Evolutionary conservation across 2,113 vertebrate species (phyloP).

Genomic region (Chunga burmeisteri): DNA sequence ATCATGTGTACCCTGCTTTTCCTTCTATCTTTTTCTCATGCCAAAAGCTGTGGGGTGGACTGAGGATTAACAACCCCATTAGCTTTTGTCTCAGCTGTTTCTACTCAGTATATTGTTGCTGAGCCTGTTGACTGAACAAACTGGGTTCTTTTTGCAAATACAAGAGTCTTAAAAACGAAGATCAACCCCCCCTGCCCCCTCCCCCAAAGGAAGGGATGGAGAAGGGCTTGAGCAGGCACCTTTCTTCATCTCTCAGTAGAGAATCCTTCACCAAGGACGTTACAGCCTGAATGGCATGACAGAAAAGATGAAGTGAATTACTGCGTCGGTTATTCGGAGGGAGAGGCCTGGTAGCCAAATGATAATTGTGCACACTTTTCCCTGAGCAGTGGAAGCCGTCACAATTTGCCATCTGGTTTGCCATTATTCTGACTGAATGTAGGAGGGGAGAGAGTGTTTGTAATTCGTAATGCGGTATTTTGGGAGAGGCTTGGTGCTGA

Average conservation of each 20-base stretch:
- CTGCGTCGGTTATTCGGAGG: background rate
- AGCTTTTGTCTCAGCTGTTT: background rate
- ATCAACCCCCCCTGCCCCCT: background rate
- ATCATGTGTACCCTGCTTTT: background rate
- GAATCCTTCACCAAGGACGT: background rate
- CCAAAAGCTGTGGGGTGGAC: background rate
- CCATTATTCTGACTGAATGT: background rate
- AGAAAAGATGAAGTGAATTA: background rate
- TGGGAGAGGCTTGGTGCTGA: background rate
- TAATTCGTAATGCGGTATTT: background rate
- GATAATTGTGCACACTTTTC: background rate
- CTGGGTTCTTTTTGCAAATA: background rate
- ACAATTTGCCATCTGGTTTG: background rate
- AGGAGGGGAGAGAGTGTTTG: background rate
- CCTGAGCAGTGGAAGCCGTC: background rate
- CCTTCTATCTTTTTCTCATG: background rate
- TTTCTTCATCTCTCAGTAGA: background rate
- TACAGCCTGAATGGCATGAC: background rate
- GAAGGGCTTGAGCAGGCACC: background rate
- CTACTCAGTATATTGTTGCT: background rate
- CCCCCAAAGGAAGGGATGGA: background rate
- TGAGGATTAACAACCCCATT: background rate
- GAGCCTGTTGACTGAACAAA: background rate
- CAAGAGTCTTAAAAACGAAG: background rate
- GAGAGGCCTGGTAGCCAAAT: background rate